Conservation (phyloP, 2,888 invertebrate species). For the Oscheius myriophilus region DNA sequence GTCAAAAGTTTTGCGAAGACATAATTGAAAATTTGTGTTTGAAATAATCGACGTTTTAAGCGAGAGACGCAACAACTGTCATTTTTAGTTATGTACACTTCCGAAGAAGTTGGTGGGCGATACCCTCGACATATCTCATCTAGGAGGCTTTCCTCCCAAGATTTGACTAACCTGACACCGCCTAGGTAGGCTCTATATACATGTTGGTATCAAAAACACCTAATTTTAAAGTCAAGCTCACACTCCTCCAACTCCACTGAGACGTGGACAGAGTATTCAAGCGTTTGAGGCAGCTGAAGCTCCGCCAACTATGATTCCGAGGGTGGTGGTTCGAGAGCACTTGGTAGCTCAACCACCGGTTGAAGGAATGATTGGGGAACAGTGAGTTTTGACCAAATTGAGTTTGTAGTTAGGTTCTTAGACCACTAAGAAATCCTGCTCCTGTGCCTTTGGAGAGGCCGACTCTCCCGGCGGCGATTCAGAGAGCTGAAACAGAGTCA, state of each 20-base stretch:
- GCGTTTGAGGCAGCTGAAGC: background rate
- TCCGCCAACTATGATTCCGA: too few relatives aligned
- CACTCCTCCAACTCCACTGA: too few relatives aligned
- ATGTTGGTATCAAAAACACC: too few relatives aligned
- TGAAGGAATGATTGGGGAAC: too few relatives aligned
- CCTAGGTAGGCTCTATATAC: background rate
- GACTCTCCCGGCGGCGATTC: background rate
- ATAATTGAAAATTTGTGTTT: too few relatives aligned
- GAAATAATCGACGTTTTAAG: too few relatives aligned
- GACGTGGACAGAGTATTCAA: background rate
- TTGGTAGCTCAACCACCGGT: too few relatives aligned
- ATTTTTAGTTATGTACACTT: constrained; percentile 13
- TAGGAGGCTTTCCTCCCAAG: constrained; percentile 12
- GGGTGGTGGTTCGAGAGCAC: too few relatives aligned
- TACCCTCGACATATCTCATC: constrained; percentile 8
- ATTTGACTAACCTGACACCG: constrained; percentile 18
- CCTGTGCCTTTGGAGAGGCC: constrained; percentile 3
- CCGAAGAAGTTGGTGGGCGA: background rate
- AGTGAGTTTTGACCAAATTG: too few relatives aligned
- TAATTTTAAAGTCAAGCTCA: background rate
- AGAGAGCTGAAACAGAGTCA: constrained; percentile 13
- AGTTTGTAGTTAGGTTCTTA: too few relatives aligned
- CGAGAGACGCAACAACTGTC: too few relatives aligned
- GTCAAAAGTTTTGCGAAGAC: too few relatives aligned
- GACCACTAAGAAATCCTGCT: constrained; percentile 16